These are phyloP conservation scores for Pimpla rufipes DNA, from an alignment of 2,888 invertebrate species.

Conservation along the genomic window DNA sequence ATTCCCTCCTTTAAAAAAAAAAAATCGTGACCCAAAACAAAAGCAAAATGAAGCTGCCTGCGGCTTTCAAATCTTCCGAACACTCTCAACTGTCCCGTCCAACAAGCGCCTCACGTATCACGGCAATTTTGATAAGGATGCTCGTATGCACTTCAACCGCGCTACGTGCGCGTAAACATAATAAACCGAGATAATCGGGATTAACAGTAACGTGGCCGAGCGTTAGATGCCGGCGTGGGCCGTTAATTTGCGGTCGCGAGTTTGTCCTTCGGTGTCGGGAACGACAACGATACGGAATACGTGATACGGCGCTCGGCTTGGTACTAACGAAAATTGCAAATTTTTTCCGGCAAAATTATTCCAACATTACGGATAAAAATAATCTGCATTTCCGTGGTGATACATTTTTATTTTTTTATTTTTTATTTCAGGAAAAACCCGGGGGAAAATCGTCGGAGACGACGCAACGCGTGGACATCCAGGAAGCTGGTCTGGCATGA, in stretches of 20 bases:
- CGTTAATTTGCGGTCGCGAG: constrained; percentile 54
- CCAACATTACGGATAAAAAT: background rate
- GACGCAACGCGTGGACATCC: constrained; percentile 11
- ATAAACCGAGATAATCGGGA: constrained; percentile 35
- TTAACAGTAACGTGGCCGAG: constrained; percentile 36
- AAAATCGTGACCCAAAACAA: background rate
- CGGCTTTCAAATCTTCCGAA: background rate
- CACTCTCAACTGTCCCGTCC: background rate
- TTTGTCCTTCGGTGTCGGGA: constrained; percentile 56
- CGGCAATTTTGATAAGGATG: constrained; percentile 4
- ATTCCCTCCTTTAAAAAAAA: background rate
- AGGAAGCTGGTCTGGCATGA: constrained; percentile 41
- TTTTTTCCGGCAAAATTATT: background rate
- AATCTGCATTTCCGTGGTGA: background rate
- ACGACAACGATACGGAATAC: constrained; percentile 47
- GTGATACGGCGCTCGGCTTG: background rate
- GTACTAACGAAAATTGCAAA: background rate
- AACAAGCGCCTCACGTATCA: background rate
- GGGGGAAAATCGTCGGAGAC: background rate
- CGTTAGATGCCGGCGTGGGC: constrained; percentile 57
- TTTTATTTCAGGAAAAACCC: background rate
- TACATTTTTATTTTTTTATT: constrained; percentile 1
- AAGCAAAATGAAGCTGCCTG: background rate
- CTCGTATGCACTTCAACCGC: constrained; percentile 22
- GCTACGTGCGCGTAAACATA: constrained; percentile 55